Percentiles rank a stretch among this genome's conserved stretches.
Evolutionary conservation across 2,797 vertebrate species (phyloP).

Genomic region (Typhlichthys subterraneus): DNA sequence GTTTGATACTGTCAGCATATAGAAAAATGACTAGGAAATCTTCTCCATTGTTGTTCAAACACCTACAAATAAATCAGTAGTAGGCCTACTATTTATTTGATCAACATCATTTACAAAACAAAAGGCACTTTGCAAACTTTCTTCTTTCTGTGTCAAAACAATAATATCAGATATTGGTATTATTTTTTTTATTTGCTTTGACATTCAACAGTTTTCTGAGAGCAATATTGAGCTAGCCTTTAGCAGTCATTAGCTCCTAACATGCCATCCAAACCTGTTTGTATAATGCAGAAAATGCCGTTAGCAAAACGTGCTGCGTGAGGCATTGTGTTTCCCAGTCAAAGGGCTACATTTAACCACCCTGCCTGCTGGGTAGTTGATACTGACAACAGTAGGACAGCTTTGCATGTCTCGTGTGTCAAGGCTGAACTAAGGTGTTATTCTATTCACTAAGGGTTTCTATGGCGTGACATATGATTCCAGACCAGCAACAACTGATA

Average conservation of each 20-base stretch:
- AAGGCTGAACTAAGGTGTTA: conserved; percentile 9
- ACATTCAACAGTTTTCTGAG: conserved; percentile 41
- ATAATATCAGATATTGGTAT: background rate
- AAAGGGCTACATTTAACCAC: conserved; percentile 36
- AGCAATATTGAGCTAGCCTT: conserved; percentile 27
- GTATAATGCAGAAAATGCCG: conserved; percentile 34
- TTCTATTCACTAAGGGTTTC: conserved; percentile 32
- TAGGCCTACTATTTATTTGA: too few relatives aligned
- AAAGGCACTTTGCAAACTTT: too few relatives aligned
- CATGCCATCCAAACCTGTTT: conserved; percentile 21
- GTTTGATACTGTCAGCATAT: too few relatives aligned
- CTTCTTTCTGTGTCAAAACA: background rate
- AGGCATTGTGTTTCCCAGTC: conserved; percentile 46
- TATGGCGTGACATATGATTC: conserved; percentile 13
- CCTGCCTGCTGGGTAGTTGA: conserved; percentile 32
- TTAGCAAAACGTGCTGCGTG: conserved; percentile 18
- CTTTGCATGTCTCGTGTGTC: conserved; percentile 45
- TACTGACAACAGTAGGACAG: conserved; percentile 44
- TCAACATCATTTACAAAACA: too few relatives aligned
- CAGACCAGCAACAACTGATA: conserved; percentile 5
- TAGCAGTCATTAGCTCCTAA: conserved; percentile 37
- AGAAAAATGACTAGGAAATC: too few relatives aligned
- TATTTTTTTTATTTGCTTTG: conserved; percentile 3
- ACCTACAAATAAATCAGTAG: too few relatives aligned
- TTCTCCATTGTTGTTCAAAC: too few relatives aligned